Evolutionary conservation across 2,888 invertebrate species (phyloP), one percentile per base, ranked within the genome.

Genomic region (Sphinx pinastri): DNA sequence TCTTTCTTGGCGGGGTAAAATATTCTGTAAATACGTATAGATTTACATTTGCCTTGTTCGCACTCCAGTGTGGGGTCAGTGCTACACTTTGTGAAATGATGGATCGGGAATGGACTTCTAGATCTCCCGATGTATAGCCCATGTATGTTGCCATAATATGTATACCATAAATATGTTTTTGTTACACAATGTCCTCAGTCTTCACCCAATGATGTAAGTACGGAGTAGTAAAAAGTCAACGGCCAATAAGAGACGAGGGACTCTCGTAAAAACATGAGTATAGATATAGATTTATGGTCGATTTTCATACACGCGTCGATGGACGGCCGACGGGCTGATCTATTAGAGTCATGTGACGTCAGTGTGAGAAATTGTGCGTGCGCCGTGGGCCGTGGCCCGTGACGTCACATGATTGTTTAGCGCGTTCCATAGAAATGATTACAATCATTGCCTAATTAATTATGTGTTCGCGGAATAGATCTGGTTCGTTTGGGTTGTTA

Each of bases 281-380:
- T 19, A 47, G 45, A 60, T 60, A 60, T 11, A 60, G 63, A 63
- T 63, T 63, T 63, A 63, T 63, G 63, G 12, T 19, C 47, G 63
- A 19, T 63, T 49, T 49, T 49, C 19, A 12, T 63, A 13, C 63
- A 49, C 49, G 49, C 63, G 63, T 49, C 63, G 63, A 63, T 49
- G 63, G 63, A 63, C 19, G 19, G 47, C 14, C 63, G 49, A 13
- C 63, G 63, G 16, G 7, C 47, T 47, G 63, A 49, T 47, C 63
- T 63, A 63, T 63, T 63, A 47, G 63, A 16, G 63, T 63, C 63
- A 16, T 4, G 45, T 60, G 16, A 63, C 49, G 63, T 63, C 49
- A 63, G 16, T 0, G 63, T 19, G 63, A 2, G 19, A 49, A 57
- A 68, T 57, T 47, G 49, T 57, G 68, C 57, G 68, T 57, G 55